Percentiles rank a stretch among this genome's conserved stretches.
Conservation (phyloP, 1,140 invertebrate species). For the Procambarus virginalis region DNA sequence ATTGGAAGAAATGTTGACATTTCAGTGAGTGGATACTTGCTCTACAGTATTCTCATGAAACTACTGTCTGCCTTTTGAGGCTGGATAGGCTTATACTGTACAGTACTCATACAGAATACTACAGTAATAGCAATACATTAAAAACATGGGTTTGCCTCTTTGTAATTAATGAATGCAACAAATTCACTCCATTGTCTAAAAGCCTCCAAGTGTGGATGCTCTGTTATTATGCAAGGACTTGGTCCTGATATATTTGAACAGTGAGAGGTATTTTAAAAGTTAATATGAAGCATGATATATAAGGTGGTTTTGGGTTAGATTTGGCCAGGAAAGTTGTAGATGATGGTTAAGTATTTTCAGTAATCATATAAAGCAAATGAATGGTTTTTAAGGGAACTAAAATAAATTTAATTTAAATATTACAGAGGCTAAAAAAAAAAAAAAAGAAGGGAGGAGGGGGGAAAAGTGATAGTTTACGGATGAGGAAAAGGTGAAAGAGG, state of each 20-base stretch:
- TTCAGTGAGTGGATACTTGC: neutral
- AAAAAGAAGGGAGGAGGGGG: no score
- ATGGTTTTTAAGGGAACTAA: no score
- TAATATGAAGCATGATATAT: neutral
- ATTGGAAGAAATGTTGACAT: neutral
- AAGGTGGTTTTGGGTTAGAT: no score
- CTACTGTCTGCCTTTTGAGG: neutral
- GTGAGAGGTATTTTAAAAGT: neutral
- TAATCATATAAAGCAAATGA: no score
- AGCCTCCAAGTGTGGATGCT: neutral
- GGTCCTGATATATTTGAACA: neutral
- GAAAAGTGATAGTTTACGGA: neutral
- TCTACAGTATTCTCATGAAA: neutral
- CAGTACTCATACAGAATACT: neutral
- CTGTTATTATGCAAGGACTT: neutral
- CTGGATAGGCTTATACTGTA: neutral
- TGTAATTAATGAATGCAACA: neutral
- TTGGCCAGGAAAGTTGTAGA: no score
- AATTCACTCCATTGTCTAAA: neutral
- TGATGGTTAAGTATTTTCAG: no score
- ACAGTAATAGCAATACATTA: neutral
- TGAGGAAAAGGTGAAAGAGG: neutral
- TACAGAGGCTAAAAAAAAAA: no score
- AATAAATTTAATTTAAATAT: no score
- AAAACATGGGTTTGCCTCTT: neutral